These are phyloP conservation scores for Bombus confusus DNA, from an alignment of 1,140 invertebrate genomes.

Conservation along the genomic window DNA sequence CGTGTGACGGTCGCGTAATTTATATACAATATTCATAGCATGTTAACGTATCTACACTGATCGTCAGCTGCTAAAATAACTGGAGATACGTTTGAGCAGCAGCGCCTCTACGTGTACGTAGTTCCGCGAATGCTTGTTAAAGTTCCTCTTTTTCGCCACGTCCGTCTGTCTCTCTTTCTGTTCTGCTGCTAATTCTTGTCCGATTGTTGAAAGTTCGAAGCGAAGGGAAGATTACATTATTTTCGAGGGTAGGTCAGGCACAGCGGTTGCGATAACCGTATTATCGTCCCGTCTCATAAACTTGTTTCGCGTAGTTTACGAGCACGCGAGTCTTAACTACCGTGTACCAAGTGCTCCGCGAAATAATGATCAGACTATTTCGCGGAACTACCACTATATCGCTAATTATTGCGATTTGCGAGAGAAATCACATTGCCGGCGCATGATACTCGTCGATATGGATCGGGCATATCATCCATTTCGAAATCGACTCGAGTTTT, in stretches of 20 bases:
- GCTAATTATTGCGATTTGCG: conserved; percentile 25
- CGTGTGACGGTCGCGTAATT: no score
- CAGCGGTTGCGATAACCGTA: conserved; percentile 43
- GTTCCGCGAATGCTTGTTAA: not conserved
- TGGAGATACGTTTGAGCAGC: not conserved
- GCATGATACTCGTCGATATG: not conserved
- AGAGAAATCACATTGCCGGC: not conserved
- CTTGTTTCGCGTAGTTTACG: conserved; percentile 49
- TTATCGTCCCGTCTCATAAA: conserved; percentile 52
- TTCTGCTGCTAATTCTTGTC: not conserved
- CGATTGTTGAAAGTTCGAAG: conserved; percentile 2
- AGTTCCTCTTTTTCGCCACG: not conserved
- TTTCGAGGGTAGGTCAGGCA: conserved; percentile 52
- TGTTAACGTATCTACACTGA: no score
- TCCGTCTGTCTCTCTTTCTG: not conserved
- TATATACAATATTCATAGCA: no score
- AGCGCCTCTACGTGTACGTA: not conserved
- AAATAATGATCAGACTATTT: conserved; percentile 34
- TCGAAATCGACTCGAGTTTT: not conserved
- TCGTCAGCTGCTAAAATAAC: not conserved
- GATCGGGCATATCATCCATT: no score
- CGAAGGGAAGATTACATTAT: conserved; percentile 37
- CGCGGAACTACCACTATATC: conserved; percentile 1
- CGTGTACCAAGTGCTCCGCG: conserved; percentile 17
- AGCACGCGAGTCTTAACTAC: conserved; percentile 46